These are phyloP conservation scores for Myiozetetes cayanensis DNA, from an alignment of 2,113 vertebrate genomes.

Conservation along the genomic window DNA sequence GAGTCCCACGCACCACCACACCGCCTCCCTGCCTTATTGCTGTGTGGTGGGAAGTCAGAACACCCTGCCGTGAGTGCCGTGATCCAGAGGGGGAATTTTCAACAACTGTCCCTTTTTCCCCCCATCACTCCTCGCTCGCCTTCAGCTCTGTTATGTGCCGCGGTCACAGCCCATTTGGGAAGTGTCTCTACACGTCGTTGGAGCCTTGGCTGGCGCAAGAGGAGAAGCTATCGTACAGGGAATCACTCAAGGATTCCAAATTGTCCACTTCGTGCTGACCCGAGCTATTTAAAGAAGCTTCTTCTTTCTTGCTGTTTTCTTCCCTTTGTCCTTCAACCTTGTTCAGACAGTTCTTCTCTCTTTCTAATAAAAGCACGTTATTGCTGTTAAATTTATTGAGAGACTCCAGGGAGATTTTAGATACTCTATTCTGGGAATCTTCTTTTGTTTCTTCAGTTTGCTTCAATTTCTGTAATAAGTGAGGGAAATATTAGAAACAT, in stretches of 20 bases:
- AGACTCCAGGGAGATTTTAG: constrained; percentile 82
- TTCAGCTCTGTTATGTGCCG: background rate
- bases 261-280: constrained; percentile 73
- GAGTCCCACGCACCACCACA: background rate
- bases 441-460: constrained; percentile 75
- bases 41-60: background rate
- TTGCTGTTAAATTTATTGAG: constrained; percentile 82
- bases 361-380: constrained; percentile 72
- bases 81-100: background rate
- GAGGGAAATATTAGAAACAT: constrained; percentile 68
- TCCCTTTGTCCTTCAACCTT: constrained; percentile 62
- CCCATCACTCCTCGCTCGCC: fast-evolving
- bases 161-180: background rate
- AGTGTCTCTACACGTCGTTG: constrained; percentile 72
- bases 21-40: constrained; percentile 39
- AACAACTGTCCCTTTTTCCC: background rate
- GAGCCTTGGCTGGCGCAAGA: constrained; percentile 87
- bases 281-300: constrained; percentile 64
- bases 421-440: constrained; percentile 67
- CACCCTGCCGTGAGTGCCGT: background rate
- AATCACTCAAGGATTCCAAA: constrained; percentile 84
- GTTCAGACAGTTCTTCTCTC: constrained; percentile 61
- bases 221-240: constrained; percentile 90
- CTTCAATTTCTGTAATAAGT: constrained; percentile 80
- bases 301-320: constrained; percentile 69